A percentile compares a stretch with the other conserved stretches of the same genome.
Conservation (phyloP, 1,140 invertebrate species). For the Parasteatoda tepidariorum region DNA sequence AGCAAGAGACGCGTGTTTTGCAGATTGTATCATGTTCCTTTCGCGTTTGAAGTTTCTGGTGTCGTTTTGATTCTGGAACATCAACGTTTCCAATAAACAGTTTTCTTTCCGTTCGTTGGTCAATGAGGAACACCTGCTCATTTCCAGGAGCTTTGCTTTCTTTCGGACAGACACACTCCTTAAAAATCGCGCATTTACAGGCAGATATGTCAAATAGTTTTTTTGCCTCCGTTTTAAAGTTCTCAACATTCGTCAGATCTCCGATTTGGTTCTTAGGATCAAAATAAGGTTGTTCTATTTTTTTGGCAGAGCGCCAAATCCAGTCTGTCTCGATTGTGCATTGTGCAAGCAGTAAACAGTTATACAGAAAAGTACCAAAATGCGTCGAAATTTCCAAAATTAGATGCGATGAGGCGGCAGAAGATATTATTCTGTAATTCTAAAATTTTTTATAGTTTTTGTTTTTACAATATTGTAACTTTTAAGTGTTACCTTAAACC, state of each 20-base stretch:
- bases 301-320: no score
- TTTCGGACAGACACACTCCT: conserved; percentile 1
- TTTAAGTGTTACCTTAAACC: no score
- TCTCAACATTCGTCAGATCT: conserved; percentile 3
- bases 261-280: no score
- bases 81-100: background rate
- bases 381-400: no score
- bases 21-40: background rate
- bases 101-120: conserved; percentile 13
- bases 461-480: no score
- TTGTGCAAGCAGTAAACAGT: no score
- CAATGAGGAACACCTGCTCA: background rate
- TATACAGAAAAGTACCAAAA: no score
- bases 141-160: background rate
- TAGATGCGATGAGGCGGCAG: no score
- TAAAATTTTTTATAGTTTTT: no score
- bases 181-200: background rate
- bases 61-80: background rate
- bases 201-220: background rate
- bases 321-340: no score
- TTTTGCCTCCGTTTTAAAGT: conserved; percentile 2
- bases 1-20: background rate
- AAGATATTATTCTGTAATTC: no score
- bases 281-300: no score
- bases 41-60: background rate